Conservation (phyloP, 2,888 invertebrate genomes). For the Lymantria monacha region DNA sequence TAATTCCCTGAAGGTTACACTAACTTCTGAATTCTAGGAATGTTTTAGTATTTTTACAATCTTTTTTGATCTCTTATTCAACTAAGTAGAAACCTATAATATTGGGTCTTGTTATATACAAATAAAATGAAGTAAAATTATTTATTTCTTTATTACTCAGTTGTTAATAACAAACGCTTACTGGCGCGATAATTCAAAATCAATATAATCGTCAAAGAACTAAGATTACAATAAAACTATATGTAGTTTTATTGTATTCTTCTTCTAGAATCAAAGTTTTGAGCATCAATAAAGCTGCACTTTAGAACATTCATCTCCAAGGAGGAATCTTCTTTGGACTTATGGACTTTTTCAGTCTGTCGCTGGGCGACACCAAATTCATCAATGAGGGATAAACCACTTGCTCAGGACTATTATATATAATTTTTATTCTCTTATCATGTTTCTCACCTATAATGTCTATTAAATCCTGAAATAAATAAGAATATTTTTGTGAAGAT, state of each 20-base stretch:
- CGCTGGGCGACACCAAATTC: conserved; percentile 23
- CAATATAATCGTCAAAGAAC: background rate
- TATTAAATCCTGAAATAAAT: conserved; percentile 52
- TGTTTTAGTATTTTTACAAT: background rate
- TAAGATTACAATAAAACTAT: conserved; percentile 4
- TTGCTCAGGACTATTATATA: conserved; percentile 41
- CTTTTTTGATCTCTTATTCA: background rate
- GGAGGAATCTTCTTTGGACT: conserved; percentile 21
- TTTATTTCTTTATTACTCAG: background rate
- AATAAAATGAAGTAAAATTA: background rate
- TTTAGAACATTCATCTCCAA: conserved; percentile 39
- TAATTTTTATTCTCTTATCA: conserved; percentile 42
- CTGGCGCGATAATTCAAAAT: conserved; percentile 26
- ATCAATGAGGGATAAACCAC: conserved; percentile 36
- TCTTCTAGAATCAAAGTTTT: background rate
- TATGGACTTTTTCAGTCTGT: conserved; percentile 5
- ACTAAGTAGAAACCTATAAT: background rate
- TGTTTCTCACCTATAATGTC: conserved; percentile 46
- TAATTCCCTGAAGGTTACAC: conserved; percentile 18
- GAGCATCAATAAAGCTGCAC: background rate
- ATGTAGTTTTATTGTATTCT: too few species aligned
- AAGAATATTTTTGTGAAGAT: background rate
- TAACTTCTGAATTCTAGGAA: background rate
- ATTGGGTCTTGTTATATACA: background rate
- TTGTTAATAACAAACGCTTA: conserved; percentile 21